A percentile compares a stretch with the other conserved stretches of the same genome.
phyloP scores from a whole-genome alignment of 2,888 invertebrate species.

The Scelioninae gen. 2 region DNA sequence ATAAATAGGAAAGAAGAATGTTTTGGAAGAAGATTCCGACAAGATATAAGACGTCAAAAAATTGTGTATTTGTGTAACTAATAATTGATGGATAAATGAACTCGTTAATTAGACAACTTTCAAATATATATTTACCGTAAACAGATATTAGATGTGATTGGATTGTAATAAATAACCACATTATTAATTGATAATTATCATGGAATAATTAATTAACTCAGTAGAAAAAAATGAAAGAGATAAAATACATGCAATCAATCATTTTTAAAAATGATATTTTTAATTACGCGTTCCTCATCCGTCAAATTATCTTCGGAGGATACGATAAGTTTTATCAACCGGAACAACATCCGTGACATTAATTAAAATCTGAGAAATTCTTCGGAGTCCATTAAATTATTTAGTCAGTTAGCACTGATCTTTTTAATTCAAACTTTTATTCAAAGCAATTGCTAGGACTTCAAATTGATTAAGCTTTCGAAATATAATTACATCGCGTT shows the following conservation, averaged over 20 bases:
- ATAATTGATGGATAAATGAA: conserved; percentile 1
- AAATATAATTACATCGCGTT: no score
- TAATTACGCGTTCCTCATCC: conserved; percentile 18
- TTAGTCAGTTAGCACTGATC: no score
- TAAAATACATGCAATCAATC: neutral
- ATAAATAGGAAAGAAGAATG: conserved; percentile 43
- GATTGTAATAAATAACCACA: no score
- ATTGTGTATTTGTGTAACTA: no score
- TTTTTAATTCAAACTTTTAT: no score
- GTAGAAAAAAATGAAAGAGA: neutral
- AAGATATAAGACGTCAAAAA: conserved; percentile 9
- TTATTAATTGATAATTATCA: no score
- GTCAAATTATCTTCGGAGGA: conserved; percentile 14
- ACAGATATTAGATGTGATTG: no score
- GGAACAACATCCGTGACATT: conserved; percentile 46
- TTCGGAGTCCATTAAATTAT: conserved; percentile 5
- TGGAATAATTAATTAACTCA: no score
- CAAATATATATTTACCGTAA: no score
- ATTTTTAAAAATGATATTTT: conserved; percentile 4
- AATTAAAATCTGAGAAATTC: conserved; percentile 23
- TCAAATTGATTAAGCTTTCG: no score
- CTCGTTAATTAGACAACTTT: no score
- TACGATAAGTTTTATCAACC: conserved; percentile 46
- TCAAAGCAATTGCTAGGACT: no score
- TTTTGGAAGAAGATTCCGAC: conserved; percentile 32